Percentiles rank a stretch among this genome's conserved stretches.
phyloP scores from a whole-genome alignment of 2,888 invertebrate genomes.

The Apodemia duryi region DNA sequence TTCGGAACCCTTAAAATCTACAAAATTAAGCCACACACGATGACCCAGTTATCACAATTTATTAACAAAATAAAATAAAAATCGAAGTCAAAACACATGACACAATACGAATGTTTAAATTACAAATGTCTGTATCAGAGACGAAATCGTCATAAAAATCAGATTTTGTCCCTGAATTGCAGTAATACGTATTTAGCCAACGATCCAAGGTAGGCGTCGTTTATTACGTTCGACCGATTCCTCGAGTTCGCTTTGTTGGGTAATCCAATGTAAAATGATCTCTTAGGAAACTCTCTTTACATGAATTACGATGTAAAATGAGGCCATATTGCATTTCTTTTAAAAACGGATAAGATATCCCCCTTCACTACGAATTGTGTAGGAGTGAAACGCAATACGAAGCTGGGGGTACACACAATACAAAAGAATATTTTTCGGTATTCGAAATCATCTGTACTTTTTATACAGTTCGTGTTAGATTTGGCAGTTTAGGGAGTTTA shows the following conservation, averaged over 20 bases:
- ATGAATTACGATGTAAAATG: constrained; percentile 27
- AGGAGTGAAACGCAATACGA: constrained; percentile 31
- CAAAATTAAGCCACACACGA: background rate
- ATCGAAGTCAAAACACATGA: constrained; percentile 9
- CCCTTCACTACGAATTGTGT: constrained; percentile 28
- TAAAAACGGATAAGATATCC: constrained; percentile 27
- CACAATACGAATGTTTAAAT: constrained; percentile 1
- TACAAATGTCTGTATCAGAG: constrained; percentile 7
- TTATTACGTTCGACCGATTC: constrained; percentile 33
- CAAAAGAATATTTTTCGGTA: constrained; percentile 2
- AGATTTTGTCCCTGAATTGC: constrained; percentile 10
- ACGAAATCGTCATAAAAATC: constrained; percentile 9
- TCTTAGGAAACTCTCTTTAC: constrained; percentile 24
- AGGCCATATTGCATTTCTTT: constrained; percentile 27
- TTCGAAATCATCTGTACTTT: background rate
- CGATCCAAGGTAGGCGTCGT: constrained; percentile 42
- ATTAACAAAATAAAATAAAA: background rate
- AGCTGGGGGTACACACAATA: constrained; percentile 5
- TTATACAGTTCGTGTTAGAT: background rate
- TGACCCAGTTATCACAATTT: constrained; percentile 10
- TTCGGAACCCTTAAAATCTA: background rate
- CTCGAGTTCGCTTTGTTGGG: constrained; percentile 23
- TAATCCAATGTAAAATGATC: constrained; percentile 23
- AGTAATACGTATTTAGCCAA: constrained; percentile 21
- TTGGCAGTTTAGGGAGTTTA: background rate